Conservation (phyloP, 2,797 vertebrate species). For the Phylloscopus collybita region DNA sequence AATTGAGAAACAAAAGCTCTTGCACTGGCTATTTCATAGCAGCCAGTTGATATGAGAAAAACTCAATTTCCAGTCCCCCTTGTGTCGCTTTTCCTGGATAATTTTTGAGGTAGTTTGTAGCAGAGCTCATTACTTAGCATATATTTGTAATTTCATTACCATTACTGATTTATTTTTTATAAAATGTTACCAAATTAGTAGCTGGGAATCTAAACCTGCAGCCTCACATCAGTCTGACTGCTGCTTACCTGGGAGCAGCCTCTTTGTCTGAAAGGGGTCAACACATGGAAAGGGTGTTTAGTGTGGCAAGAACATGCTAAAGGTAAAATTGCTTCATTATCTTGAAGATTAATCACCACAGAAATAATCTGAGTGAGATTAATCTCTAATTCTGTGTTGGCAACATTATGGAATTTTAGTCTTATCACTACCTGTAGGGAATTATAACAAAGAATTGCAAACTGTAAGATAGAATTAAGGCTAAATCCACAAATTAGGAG, state of each 20-base stretch:
- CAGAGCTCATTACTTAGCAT: background rate
- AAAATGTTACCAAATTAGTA: background rate
- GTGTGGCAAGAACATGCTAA: background rate
- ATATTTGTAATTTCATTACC: background rate
- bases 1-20: background rate
- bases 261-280: background rate
- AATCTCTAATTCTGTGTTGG: background rate
- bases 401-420: background rate
- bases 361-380: background rate
- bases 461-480: background rate
- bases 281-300: background rate
- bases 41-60: background rate
- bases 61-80: background rate
- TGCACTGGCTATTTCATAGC: background rate
- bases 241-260: background rate
- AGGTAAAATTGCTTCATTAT: background rate
- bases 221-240: background rate
- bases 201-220: background rate
- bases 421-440: background rate
- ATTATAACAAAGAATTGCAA: background rate
- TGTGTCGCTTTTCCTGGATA: background rate
- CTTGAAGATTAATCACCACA: background rate
- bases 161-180: background rate
- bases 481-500: background rate
- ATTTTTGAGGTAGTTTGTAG: background rate